A percentile compares a stretch with the other conserved stretches of the same genome.
phyloP scores from a whole-genome alignment of 2,797 vertebrate genomes.

The Coilia nasus region DNA sequence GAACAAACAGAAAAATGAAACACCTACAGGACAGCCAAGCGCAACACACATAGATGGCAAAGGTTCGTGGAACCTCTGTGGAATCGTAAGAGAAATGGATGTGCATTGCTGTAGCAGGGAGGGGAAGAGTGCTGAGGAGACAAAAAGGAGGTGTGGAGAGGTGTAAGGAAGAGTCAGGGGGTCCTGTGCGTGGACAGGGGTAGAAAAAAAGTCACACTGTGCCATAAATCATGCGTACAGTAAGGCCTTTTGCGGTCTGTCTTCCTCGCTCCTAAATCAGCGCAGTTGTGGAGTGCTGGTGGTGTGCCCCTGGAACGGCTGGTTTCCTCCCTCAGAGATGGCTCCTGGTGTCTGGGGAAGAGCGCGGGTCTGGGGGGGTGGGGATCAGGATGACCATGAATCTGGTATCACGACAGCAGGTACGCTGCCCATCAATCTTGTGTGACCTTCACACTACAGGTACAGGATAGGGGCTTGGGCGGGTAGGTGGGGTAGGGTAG shows the following conservation, averaged over 20 bases:
- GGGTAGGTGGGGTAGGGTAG: too few relatives aligned
- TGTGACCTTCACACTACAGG: conserved; percentile 15
- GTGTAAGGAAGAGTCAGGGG: not conserved
- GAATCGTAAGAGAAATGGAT: not conserved
- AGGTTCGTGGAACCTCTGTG: not conserved
- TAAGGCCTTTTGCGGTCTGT: not conserved
- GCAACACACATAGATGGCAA: not conserved
- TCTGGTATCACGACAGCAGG: conserved; percentile 21
- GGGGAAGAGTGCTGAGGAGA: not conserved
- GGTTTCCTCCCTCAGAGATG: conserved; percentile 16
- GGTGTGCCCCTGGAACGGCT: not conserved
- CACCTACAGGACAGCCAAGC: not conserved
- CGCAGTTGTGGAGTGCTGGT: not conserved
- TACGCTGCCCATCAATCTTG: conserved; percentile 10
- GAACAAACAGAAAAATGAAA: conserved; percentile 6
- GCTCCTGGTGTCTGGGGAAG: not conserved
- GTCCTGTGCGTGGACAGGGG: not conserved
- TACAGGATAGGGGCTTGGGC: not conserved
- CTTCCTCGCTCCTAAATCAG: conserved; percentile 15
- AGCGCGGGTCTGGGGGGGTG: not conserved
- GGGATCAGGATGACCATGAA: not conserved
- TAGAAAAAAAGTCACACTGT: not conserved
- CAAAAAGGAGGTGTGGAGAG: conserved; percentile 2
- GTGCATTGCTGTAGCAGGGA: not conserved
- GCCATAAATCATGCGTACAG: conserved; percentile 5